Evolutionary conservation across 1,140 invertebrate genomes (phyloP).

Genomic region (Charaxes varanes): DNA sequence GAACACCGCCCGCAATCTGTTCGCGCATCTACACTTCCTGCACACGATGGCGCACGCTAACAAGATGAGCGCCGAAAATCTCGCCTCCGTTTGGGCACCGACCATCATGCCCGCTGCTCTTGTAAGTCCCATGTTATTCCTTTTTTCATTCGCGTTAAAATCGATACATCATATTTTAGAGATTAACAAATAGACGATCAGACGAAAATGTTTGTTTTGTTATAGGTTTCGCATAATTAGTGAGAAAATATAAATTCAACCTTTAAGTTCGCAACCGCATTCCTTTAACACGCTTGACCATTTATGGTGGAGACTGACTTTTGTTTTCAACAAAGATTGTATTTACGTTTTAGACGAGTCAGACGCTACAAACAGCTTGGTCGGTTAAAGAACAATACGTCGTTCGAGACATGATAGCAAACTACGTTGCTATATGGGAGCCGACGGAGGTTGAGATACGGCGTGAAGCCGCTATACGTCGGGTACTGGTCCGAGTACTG

Average conservation of each 20-base stretch:
- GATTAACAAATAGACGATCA: too few species aligned
- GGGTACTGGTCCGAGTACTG: conserved; percentile 81
- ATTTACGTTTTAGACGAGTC: conserved; percentile 37
- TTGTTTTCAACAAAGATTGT: conserved; percentile 7
- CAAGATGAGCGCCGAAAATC: conserved; percentile 85
- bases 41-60: conserved; percentile 83
- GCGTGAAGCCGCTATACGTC: conserved; percentile 81
- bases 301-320: too few species aligned
- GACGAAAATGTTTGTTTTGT: too few species aligned
- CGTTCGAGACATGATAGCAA: conserved; percentile 79
- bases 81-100: conserved; percentile 90
- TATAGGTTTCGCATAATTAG: too few species aligned
- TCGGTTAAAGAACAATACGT: conserved; percentile 80
- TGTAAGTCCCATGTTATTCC: conserved; percentile 34
- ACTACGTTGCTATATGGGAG: conserved; percentile 72
- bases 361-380: conserved; percentile 71
- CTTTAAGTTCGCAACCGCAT: too few species aligned
- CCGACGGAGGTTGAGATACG: conserved; percentile 72
- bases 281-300: too few species aligned
- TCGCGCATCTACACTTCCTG: conserved; percentile 88
- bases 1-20: conserved; percentile 82
- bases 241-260: too few species aligned
- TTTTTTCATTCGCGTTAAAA: not conserved
- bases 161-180: too few species aligned
- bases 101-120: conserved; percentile 85